phyloP scores from a whole-genome alignment of 2,113 vertebrate species.

The Corydoras maculifer region DNA sequence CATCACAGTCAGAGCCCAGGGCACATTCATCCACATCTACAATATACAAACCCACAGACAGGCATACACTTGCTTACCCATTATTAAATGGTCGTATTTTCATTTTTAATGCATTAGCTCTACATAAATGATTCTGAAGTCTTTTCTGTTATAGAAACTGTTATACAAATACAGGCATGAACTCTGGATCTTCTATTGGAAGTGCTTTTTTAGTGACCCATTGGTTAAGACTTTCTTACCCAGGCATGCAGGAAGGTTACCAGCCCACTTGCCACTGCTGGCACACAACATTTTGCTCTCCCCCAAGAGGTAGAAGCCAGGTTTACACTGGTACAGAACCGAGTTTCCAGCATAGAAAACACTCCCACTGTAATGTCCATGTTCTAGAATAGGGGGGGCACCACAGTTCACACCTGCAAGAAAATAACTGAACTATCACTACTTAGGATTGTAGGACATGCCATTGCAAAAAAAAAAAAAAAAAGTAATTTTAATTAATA shows the following conservation, averaged over 20 bases:
- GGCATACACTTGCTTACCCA: too few relatives aligned
- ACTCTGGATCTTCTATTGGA: too few relatives aligned
- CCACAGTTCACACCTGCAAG: slow-evolving; percentile 83
- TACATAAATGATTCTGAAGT: too few relatives aligned
- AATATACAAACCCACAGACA: slow-evolving; percentile 14
- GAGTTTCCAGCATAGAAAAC: slow-evolving; percentile 82
- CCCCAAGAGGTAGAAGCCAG: slow-evolving; percentile 87
- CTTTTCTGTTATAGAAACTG: too few relatives aligned
- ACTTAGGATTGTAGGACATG: too few relatives aligned
- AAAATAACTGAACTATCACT: not conserved
- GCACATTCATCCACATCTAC: slow-evolving; percentile 93
- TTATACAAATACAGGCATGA: too few relatives aligned
- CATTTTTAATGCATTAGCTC: too few relatives aligned
- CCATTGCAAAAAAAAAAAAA: too few relatives aligned
- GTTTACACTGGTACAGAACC: slow-evolving; percentile 82
- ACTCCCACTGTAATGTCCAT: slow-evolving; percentile 77
- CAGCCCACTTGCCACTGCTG: slow-evolving; percentile 85
- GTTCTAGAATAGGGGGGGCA: slow-evolving; percentile 75
- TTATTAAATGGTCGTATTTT: too few relatives aligned
- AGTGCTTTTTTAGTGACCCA: not conserved
- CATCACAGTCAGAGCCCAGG: slow-evolving; percentile 84
- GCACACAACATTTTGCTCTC: slow-evolving; percentile 82
- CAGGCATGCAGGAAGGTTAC: slow-evolving; percentile 81
- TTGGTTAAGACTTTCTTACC: slow-evolving; percentile 61
- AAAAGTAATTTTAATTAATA: too few relatives aligned